These are phyloP conservation scores for Leucozona laternaria DNA, from an alignment of 2,888 invertebrate genomes.

Conservation along the genomic window DNA sequence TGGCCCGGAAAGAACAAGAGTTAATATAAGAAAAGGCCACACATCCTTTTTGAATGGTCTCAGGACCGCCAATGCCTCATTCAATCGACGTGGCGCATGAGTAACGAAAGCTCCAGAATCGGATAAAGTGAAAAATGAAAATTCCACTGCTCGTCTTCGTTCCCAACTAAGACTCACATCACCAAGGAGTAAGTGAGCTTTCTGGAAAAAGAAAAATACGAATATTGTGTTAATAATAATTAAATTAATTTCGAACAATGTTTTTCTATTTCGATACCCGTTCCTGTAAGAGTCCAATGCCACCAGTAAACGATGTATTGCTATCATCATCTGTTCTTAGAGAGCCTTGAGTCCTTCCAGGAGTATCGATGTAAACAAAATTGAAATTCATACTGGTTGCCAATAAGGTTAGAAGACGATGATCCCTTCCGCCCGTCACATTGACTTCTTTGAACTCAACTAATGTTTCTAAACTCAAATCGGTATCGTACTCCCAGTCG, in stretches of 20 bases:
- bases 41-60: conserved; percentile 90
- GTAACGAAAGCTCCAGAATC: conserved; percentile 91
- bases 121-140: conserved; percentile 90
- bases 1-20: conserved; percentile 88
- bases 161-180: conserved; percentile 91
- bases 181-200: conserved; percentile 90
- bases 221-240: not conserved
- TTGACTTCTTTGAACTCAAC: conserved; percentile 77
- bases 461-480: conserved; percentile 29
- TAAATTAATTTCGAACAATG: not conserved
- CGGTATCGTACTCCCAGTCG: conserved; percentile 67
- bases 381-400: conserved; percentile 89
- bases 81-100: conserved; percentile 89
- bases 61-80: conserved; percentile 89
- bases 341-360: conserved; percentile 89
- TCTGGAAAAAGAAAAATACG: conserved; percentile 82
- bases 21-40: conserved; percentile 89
- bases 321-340: conserved; percentile 84
- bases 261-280: conserved; percentile 84
- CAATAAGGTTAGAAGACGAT: conserved; percentile 87
- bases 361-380: conserved; percentile 89
- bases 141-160: conserved; percentile 89
- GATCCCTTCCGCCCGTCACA: conserved; percentile 89
- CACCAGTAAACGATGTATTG: conserved; percentile 89
- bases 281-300: conserved; percentile 89